Conservation (phyloP, 2,113 vertebrate species). For the Electrona antarctica region DNA sequence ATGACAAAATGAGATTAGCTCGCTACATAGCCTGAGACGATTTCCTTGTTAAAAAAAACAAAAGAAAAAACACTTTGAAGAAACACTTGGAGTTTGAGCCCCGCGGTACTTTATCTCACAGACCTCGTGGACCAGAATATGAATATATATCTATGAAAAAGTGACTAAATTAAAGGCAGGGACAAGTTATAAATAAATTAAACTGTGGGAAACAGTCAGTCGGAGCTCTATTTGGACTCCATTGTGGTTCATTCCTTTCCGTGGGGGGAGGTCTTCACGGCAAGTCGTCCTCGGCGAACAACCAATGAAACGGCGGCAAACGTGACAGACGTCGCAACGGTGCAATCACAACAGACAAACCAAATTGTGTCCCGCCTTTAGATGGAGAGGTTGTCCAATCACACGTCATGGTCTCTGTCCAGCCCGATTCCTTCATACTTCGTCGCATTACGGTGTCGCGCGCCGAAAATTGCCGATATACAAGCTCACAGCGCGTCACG, state of each 20-base stretch:
- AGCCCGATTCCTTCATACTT: not conserved
- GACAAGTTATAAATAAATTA: slow-evolving; percentile 38
- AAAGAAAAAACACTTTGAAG: slow-evolving; percentile 20
- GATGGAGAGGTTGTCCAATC: slow-evolving; percentile 30
- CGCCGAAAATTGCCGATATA: no score
- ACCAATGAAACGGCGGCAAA: slow-evolving; percentile 40
- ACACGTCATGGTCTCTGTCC: not conserved
- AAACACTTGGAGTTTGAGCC: slow-evolving; percentile 4
- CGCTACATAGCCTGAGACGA: slow-evolving; percentile 57
- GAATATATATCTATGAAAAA: not conserved
- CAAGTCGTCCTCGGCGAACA: slow-evolving; percentile 37
- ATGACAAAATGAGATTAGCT: slow-evolving; percentile 63
- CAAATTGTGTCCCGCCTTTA: slow-evolving; percentile 1
- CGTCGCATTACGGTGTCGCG: no score
- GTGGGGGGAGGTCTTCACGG: slow-evolving; percentile 25
- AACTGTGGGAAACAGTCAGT: slow-evolving; percentile 1
- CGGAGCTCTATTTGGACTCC: slow-evolving; percentile 48
- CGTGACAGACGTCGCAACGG: slow-evolving; percentile 16
- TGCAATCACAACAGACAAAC: slow-evolving; percentile 37
- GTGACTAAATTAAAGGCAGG: not conserved
- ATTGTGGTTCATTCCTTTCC: slow-evolving; percentile 53
- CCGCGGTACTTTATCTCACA: not conserved
- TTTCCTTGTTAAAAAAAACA: slow-evolving; percentile 46
- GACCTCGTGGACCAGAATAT: not conserved
- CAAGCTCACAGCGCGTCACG: no score